Evolutionary conservation across 2,888 invertebrate species (phyloP), one percentile per base, ranked within the genome.

Genomic region (Hemithea aestivaria): DNA sequence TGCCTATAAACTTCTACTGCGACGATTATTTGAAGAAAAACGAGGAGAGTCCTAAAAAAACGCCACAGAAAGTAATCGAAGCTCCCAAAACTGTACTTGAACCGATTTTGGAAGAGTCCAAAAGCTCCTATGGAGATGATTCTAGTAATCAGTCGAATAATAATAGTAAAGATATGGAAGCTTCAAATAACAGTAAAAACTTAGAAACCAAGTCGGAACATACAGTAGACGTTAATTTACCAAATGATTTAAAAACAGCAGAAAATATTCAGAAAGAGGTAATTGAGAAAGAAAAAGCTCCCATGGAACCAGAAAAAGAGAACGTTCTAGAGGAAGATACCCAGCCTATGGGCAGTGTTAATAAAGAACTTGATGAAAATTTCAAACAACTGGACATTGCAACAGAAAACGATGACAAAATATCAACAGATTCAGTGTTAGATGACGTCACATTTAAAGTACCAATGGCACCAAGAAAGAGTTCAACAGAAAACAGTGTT

Each of bases 81-180:
- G 25, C 44, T 9, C 11, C 60, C 6, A 63, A 67, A 57, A 64
- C 47, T 11, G 23, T 65, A 7, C 52, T 87, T 2, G 87, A 87
- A 53, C 83, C 87, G 1, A 88, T 88, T 48, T 51, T 83, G 25
- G 87, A 88, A 51, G 87, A 88, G 53, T 84, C 84, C 0, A 87
- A 87, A 53, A 79, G 79, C 48, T 81, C 79, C 2, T 73, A 71
- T 16, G 68, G 70, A 5, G 79, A 81, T 34, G 77, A 81, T 39
- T 71, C 74, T 4, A 59, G 60, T 20, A 73, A 65, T 50, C 8
- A 40, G 3, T 66, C 63, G 27, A 56, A 45, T 34, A 58, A 55
- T 12, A 20, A 10, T 8, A 30, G 33, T 23, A 48, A n/a, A n/a
- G n/a, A n/a, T n/a, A n/a, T n/a, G n/a, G n/a, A n/a, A n/a, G n/a